A percentile compares a stretch with the other conserved stretches of the same genome.
Evolutionary conservation across 2,113 vertebrate species (phyloP).

Genomic region (Aramus guarauna): DNA sequence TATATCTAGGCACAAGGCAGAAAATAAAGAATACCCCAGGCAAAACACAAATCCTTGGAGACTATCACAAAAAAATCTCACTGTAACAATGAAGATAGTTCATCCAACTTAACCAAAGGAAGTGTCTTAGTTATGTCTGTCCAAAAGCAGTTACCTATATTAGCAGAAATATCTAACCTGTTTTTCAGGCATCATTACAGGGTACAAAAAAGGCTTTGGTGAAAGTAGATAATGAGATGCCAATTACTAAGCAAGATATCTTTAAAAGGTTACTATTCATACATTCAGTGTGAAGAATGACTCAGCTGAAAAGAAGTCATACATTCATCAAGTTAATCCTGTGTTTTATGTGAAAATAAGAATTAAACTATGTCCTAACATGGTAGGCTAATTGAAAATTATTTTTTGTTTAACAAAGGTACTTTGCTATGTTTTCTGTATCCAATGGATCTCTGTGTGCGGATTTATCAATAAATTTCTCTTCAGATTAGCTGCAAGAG

Average conservation of each 20-base stretch:
- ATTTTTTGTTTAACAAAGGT: background rate
- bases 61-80: background rate
- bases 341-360: background rate
- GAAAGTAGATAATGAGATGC: background rate
- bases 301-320: background rate
- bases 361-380: background rate
- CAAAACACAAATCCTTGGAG: background rate
- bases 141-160: background rate
- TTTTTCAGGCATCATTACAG: background rate
- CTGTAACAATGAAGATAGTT: background rate
- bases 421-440: background rate
- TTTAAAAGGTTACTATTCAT: background rate
- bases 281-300: background rate
- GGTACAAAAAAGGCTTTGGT: background rate
- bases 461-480: background rate
- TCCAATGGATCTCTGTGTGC: background rate
- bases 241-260: background rate
- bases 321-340: background rate
- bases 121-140: background rate
- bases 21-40: background rate
- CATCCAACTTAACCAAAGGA: background rate
- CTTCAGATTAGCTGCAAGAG: background rate
- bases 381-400: background rate
- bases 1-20: background rate
- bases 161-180: background rate